Base-by-base conservation (phyloP, 2,888 invertebrate species). In the Hemistola chrysoprasaria region DNA sequence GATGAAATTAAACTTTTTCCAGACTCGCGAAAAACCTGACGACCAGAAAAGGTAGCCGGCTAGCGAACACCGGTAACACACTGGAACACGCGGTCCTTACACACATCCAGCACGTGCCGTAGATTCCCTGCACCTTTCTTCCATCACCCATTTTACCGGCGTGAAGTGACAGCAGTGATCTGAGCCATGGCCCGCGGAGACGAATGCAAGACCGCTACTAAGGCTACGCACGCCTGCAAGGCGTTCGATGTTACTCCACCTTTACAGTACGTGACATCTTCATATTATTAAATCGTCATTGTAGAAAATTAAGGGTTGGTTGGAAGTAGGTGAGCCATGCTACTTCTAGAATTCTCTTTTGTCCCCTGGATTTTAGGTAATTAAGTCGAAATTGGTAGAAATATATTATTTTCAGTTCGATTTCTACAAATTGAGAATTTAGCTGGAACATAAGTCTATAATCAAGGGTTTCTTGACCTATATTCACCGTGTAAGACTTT, bases 21-120 rank as follows among this genome's bases (percentile, higher is more conserved):
- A 96, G 95, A 85, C 92, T 95, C 80, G 93, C 93, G 53, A 95
- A 95, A 90, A 94, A 95, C 84, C 91, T 96, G 62, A 91, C 92
- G 70, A 94, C 95, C 46, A 92, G 93, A 64, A 94, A 95, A 91
- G 94, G 95, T 60, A 96, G 95, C 65, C 92, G 96, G 65, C 92
- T 93, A 57, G 96, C 95, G 59, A 96, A 95, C 89, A 92, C 95
- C 79, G 96, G 94, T 57, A 96, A 96, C 90, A 92, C 93, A 44
- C 85, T 96, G 81, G 96, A 96, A 91, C 92, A 95, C 77, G 91
- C 94, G 68, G 95, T 96, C 26, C 92, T 96, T 30, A 95, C 95
- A 32, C 94, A 93, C 73, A 89, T 96, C 33, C 95, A 95, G 78
- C 95, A 94, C 94, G 96, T 96, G 51, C 96, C 96, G 58, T 96